Evolutionary conservation across 2,888 invertebrate genomes (phyloP).

Genomic region (Oegoconia quadripuncta): DNA sequence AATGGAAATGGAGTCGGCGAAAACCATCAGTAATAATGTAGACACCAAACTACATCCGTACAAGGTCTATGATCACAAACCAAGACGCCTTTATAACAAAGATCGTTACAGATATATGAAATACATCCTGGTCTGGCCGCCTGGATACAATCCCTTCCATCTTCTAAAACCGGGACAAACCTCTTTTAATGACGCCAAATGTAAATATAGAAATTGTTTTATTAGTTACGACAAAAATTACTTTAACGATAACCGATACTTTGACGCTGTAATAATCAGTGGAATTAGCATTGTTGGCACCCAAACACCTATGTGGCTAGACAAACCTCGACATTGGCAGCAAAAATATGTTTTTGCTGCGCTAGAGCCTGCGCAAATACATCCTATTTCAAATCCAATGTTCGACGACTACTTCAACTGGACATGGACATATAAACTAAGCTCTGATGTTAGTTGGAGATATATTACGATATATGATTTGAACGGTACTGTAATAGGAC

Average conservation of each 20-base stretch:
- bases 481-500: constrained; percentile 23
- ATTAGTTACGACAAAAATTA: constrained; percentile 18
- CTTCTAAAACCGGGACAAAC: constrained; percentile 10
- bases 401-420: constrained; percentile 34
- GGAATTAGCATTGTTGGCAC: constrained; percentile 31
- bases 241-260: constrained; percentile 24
- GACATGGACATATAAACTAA: constrained; percentile 31
- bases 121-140: neutral
- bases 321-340: constrained; percentile 4
- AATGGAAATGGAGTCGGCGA: too few relatives aligned
- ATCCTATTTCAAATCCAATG: constrained; percentile 24
- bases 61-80: too few relatives aligned
- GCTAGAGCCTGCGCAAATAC: constrained; percentile 31
- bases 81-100: too few relatives aligned
- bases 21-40: too few relatives aligned
- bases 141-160: neutral
- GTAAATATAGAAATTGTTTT: constrained; percentile 26
- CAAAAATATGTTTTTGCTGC: constrained; percentile 33
- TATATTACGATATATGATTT: constrained; percentile 25
- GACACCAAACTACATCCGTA: too few relatives aligned
- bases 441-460: constrained; percentile 26
- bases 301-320: constrained; percentile 21
- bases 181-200: constrained; percentile 11
- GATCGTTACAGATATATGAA: neutral
- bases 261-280: constrained; percentile 36